Evolutionary conservation across 2,113 vertebrate genomes (phyloP).

Genomic region (Heptranchias perlo): DNA sequence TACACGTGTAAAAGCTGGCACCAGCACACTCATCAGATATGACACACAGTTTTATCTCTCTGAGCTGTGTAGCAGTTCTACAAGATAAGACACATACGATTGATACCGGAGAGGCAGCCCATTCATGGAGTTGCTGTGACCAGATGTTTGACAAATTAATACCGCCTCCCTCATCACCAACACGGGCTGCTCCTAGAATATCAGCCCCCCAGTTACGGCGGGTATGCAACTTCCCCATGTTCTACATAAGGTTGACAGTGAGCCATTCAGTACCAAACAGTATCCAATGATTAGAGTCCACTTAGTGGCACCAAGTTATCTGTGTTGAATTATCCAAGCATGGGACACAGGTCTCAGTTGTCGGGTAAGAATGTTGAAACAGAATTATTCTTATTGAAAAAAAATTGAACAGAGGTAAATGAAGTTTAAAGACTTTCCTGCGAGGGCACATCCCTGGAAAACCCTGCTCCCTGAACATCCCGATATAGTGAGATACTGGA

Average conservation of each 20-base stretch:
- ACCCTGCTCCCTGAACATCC: not conserved
- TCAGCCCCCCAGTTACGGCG: not conserved
- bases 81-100: not conserved
- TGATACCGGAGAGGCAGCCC: not conserved
- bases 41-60: not conserved
- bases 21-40: not conserved
- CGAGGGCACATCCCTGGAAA: not conserved
- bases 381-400: not conserved
- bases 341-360: not conserved
- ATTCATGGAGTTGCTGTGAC: not conserved
- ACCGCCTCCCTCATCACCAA: not conserved
- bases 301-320: not conserved
- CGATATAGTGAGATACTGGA: not conserved
- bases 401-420: not conserved
- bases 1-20: not conserved
- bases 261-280: not conserved
- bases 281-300: not conserved
- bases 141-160: not conserved
- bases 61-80: not conserved
- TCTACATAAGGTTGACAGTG: not conserved
- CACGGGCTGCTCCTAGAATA: no score
- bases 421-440: not conserved
- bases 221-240: not conserved
- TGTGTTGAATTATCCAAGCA: not conserved
- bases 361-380: not conserved